Evolutionary conservation across 2,113 vertebrate species (phyloP), one percentile per base, ranked within the genome.

Genomic region (Plecturocebus donacophilus): DNA sequence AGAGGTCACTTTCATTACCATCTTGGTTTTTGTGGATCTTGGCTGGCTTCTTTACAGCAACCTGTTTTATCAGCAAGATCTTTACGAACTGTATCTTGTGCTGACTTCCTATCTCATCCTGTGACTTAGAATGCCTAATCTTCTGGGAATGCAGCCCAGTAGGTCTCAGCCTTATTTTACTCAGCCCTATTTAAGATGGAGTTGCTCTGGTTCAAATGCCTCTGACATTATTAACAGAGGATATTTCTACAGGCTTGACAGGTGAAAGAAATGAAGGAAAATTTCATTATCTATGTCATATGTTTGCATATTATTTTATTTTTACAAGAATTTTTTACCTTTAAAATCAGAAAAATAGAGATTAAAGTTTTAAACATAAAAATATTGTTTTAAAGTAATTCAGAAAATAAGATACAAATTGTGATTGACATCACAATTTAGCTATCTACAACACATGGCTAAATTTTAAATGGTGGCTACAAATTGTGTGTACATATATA

Each of bases 281-380:
- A 38, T 68, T 70, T 73, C 8, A 75, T 88, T 40, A 73, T 56
- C 27, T 76, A 52, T 47, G 32, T 52, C 80, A 68, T 58, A 56
- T 5, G 42, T 94, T 90, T 83, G 8, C 75, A 58, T 49, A 61
- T 91, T 49, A 38, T 32, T 86, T 77, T 5, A 73, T 90, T 91
- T 96, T 95, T 87, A 88, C 38, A 93, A 90, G 4, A 40, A 76
- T 30, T 47, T 79, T 64, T 75, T 83, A 81, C 20, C 16, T 64
- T 95, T 89, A 47, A 94, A 92, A 92, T 85, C 30, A 93, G 81
- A 49, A 91, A 88, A 92, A 68, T 14, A 90, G 42, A 66, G 30
- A 10, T 85, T 40, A 71, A 85, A 66, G 30, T 81, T 87, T 49
- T 16, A 90, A 93, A 81, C 38, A 66, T 86, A 21, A 93, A 93